A percentile compares a stretch with the other conserved stretches of the same genome.
Evolutionary conservation across 2,113 vertebrate species (phyloP).

Genomic region (Arenaria interpres): DNA sequence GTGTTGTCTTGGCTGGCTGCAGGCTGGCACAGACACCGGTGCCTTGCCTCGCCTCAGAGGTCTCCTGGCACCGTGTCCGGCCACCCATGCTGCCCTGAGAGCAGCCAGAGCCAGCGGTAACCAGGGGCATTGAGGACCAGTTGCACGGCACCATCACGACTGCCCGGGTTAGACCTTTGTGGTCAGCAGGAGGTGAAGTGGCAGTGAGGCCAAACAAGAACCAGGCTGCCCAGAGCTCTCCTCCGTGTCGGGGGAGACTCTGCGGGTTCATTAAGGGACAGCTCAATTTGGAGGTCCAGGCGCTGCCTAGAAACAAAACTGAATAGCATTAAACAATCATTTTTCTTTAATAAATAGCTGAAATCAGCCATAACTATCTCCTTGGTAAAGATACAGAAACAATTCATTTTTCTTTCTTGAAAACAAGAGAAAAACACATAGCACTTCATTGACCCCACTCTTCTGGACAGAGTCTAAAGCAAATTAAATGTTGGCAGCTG

Average conservation of each 20-base stretch:
- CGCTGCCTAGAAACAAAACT: slow-evolving; percentile 21
- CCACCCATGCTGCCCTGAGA: fast-evolving
- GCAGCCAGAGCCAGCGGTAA: background rate
- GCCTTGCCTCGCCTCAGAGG: background rate
- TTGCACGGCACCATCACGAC: background rate
- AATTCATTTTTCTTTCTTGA: background rate
- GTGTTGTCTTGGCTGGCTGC: background rate
- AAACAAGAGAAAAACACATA: background rate
- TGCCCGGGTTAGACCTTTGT: background rate
- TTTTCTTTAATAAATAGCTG: background rate
- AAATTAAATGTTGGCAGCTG: slow-evolving; percentile 46
- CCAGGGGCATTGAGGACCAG: background rate
- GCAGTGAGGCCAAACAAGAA: background rate
- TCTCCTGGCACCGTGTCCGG: background rate
- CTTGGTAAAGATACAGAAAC: slow-evolving; percentile 47
- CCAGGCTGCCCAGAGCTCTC: background rate
- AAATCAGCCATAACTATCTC: background rate
- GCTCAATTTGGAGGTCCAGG: background rate
- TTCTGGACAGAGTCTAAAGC: slow-evolving; percentile 47
- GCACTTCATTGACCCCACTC: slow-evolving; percentile 10
- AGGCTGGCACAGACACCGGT: background rate
- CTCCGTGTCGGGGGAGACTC: fast-evolving
- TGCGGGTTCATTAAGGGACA: background rate
- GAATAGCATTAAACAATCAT: background rate
- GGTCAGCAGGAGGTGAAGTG: background rate